phyloP scores from a whole-genome alignment of 2,888 invertebrate species.

The Agrotis exclamationis region DNA sequence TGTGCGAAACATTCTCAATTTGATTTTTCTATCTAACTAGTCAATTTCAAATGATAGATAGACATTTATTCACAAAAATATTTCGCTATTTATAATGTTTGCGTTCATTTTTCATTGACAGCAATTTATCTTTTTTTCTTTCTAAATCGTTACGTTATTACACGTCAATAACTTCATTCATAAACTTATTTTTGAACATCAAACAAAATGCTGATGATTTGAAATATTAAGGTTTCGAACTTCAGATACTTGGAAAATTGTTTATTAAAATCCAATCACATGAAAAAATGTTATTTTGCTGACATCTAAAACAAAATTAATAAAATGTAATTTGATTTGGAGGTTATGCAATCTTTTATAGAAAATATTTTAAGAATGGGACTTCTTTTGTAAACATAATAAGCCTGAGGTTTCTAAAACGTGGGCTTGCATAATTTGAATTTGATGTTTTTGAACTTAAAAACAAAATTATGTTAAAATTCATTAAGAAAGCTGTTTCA shows the following conservation, averaged over 20 bases:
- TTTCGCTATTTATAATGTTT: constrained; percentile 1
- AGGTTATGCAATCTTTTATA: constrained; percentile 24
- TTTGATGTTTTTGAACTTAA: constrained; percentile 9
- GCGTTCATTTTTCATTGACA: constrained; percentile 12
- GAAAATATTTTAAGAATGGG: constrained; percentile 29
- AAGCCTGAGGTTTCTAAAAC: constrained; percentile 58
- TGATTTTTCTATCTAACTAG: not conserved
- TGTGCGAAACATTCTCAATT: not conserved
- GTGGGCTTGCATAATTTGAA: constrained; percentile 52
- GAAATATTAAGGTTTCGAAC: constrained; percentile 24
- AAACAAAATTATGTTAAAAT: constrained; percentile 27
- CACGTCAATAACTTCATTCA: constrained; percentile 26
- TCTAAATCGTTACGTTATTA: constrained; percentile 21
- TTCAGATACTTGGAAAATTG: constrained; percentile 25
- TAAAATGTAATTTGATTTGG: constrained; percentile 35
- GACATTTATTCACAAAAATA: not conserved
- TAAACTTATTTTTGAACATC: constrained; percentile 33
- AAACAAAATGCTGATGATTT: constrained; percentile 26
- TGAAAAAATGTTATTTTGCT: constrained; percentile 1
- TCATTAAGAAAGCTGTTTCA: not conserved
- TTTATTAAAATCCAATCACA: constrained; percentile 33
- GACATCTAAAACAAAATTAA: constrained; percentile 1
- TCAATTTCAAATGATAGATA: constrained; percentile 8
- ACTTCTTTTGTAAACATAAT: constrained; percentile 39
- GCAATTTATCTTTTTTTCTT: constrained; percentile 1